Evolutionary conservation across 2,797 vertebrate genomes (phyloP), one percentile per base, ranked within the genome.

Genomic region (Helarctos malayanus): DNA sequence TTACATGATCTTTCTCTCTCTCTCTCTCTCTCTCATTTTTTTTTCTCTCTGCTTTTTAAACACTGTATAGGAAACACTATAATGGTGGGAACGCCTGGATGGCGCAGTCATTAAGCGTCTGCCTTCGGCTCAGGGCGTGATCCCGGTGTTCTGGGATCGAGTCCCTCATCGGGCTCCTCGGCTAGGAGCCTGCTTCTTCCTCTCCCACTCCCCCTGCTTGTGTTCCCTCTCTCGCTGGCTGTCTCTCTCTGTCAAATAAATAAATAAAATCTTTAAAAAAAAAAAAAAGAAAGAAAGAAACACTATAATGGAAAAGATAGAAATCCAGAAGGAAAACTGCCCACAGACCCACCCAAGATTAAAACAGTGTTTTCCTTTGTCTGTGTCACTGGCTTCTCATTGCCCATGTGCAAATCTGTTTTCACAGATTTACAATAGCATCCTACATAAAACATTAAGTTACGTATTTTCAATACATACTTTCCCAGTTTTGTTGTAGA

Each of bases 271-370:
- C 41, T 41, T 41, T 38, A 38, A 38, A 38, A 38, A 38, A 38
- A 38, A 41, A 41, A 41, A 41, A 41, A 41, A 41, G 5, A 41
- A 41, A 41, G 6, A 41, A 79, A 88, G 47, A 91, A 94, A 57
- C 19, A 71, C 16, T 45, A 14, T n/a, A 56, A 57, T 71, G 79
- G 38, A 86, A 92, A 71, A n/a, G 71, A 29, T 47, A 95, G 76
- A 93, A 63, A 90, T 18, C 23, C 79, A 81, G 41, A 68, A 92
- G 65, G 63, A 96, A 92, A 81, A 69, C 61, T 18, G 84, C 4
- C n/a, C 25, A 23, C n/a, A 49, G 47, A 61, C 32, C 12, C 29
- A 54, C 49, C 56, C 91, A 68, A 61, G 45, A 82, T 69, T 10
- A 89, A 84, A 94, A 23, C 8, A 19, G 19, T 23, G 47, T 47